Evolutionary conservation across 64 coral and sea anemone species (phyloP).

Genomic region (Montipora capricornis): DNA sequence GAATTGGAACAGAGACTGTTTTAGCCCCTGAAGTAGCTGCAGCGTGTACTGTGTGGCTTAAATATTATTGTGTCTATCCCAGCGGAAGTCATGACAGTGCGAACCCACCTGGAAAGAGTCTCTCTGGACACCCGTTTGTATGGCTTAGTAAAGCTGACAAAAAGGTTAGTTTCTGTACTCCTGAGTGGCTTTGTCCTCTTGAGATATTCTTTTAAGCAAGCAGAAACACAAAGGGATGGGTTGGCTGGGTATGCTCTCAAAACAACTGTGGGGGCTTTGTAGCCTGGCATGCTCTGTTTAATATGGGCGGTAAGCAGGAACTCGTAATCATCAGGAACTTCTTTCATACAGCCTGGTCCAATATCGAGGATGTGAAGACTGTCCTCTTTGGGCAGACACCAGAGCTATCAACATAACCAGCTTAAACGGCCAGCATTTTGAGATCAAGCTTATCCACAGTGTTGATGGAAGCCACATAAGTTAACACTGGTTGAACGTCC

Average conservation of each 20-base stretch:
- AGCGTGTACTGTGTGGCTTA: no score
- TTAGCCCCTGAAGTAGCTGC: no score
- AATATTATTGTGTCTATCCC: no score
- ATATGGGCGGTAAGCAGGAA: background rate
- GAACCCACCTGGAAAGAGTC: background rate
- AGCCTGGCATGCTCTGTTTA: constrained; percentile 32
- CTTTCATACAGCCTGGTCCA: background rate
- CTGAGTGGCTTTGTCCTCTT: background rate
- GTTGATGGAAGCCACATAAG: background rate
- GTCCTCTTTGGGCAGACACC: constrained; percentile 15
- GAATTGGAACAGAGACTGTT: no score
- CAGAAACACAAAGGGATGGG: background rate
- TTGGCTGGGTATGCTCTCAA: constrained; percentile 2
- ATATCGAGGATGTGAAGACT: constrained; percentile 27
- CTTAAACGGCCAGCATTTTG: background rate
- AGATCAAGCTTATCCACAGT: background rate
- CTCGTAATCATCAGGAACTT: background rate
- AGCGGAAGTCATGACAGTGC: no score
- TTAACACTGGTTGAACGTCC: background rate
- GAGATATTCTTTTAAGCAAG: constrained; percentile 42
- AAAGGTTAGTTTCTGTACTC: constrained; percentile 3
- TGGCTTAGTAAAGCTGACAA: constrained; percentile 17
- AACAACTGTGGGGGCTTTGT: background rate
- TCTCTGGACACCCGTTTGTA: background rate
- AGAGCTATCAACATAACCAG: background rate